Percentiles rank a stretch among this genome's conserved stretches.
phyloP scores from a whole-genome alignment of 2,113 vertebrate genomes.

The Orthonyx spaldingii region DNA sequence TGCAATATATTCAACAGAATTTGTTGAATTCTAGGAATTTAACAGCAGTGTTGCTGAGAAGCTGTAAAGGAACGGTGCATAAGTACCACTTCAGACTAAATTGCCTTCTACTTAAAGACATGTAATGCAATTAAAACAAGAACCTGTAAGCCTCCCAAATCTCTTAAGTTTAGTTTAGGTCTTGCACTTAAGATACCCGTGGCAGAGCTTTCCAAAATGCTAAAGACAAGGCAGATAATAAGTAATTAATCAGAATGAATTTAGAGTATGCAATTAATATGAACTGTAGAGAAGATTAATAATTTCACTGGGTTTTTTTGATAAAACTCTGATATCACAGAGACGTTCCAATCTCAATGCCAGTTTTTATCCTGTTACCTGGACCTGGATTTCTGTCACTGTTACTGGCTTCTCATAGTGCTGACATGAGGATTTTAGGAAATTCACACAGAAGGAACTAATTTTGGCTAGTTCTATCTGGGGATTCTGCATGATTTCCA shows the following conservation, averaged over 20 bases:
- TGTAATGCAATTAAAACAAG: slow-evolving; percentile 73
- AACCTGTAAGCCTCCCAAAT: slow-evolving; percentile 47
- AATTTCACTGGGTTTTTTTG: background rate
- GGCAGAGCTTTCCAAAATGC: background rate
- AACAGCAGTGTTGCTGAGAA: slow-evolving; percentile 43
- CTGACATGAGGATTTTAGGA: background rate
- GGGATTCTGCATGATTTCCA: background rate
- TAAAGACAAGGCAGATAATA: background rate
- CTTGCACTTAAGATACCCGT: slow-evolving; percentile 43
- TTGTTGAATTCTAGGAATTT: slow-evolving; percentile 8
- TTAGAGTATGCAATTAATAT: background rate
- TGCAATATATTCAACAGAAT: too few relatives aligned
- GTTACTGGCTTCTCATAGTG: background rate
- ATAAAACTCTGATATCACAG: background rate
- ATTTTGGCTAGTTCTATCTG: background rate
- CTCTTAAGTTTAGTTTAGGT: slow-evolving; percentile 54
- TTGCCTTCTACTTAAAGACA: slow-evolving; percentile 69
- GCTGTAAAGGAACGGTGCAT: slow-evolving; percentile 45
- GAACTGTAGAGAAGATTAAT: background rate
- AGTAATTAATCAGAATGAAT: background rate
- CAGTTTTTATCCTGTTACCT: background rate
- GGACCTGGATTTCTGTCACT: background rate
- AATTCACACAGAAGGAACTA: background rate
- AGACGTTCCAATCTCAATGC: background rate
- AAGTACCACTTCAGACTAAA: slow-evolving; percentile 73